These are phyloP conservation scores for Cyclopterus lumpus DNA, from an alignment of 2,797 vertebrate species.

Conservation along the genomic window DNA sequence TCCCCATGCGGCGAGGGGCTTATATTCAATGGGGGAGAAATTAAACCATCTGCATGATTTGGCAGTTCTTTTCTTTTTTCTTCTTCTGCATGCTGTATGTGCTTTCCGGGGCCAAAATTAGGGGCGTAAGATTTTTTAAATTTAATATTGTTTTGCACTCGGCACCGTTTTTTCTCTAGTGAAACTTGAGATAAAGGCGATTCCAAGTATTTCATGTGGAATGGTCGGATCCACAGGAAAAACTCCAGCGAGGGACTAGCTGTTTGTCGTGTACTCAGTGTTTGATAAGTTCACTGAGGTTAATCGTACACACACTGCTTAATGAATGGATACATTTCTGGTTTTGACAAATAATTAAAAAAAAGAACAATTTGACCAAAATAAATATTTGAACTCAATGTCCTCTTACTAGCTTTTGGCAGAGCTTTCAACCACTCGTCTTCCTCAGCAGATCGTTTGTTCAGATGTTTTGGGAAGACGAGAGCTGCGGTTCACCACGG, in stretches of 20 bases:
- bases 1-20: conserved; percentile 49
- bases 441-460: too few species aligned
- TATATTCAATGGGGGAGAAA: conserved; percentile 53
- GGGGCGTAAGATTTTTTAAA: conserved; percentile 23
- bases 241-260: too few species aligned
- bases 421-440: too few species aligned
- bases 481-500: too few species aligned
- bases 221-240: not conserved
- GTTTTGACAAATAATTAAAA: too few species aligned
- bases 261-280: not conserved
- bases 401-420: too few species aligned
- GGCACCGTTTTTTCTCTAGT: not conserved
- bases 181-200: conserved; percentile 12
- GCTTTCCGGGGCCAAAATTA: conserved; percentile 43
- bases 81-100: conserved; percentile 24
- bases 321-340: too few species aligned
- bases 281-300: not conserved
- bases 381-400: too few species aligned
- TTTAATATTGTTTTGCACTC: not conserved
- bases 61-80: conserved; percentile 40
- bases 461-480: too few species aligned
- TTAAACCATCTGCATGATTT: conserved; percentile 68
- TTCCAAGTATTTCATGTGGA: not conserved
- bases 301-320: too few species aligned
- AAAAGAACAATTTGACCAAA: too few species aligned